Evolutionary conservation across 2,113 vertebrate genomes (phyloP), one percentile per base, ranked within the genome.

Genomic region (Amblyornis subalaris): DNA sequence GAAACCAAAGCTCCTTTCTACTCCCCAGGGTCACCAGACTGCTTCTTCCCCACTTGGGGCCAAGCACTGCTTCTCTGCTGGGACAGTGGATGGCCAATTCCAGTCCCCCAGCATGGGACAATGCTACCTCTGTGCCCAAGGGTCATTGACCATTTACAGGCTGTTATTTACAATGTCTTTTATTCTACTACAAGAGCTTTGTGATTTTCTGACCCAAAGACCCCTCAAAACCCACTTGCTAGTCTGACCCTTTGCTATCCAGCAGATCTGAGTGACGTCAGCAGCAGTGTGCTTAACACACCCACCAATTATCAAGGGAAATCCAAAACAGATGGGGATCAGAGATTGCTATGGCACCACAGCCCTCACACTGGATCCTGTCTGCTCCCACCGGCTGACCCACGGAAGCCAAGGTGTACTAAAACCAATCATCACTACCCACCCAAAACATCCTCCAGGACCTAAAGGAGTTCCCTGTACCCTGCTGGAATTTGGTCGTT

Each of bases 1-100:
- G 45, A 87, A 75, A 81, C 54, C 62, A 92, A 94, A 90, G 74
- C 73, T 84, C n/a, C 73, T 81, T 92, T 93, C 36, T 84, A 6
- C 38, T 93, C 33, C 33, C 31, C 1, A 3, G 53, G 33, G 71
- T 89, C 82, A 94, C 33, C 76, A 85, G 55, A 62, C 65, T 90
- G 73, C 36, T 74, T 47, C 50, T 50, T 48, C 67, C 82, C 60
- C 20, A 24, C 58, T 2, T 36, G 45, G 36, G 42, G 47, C 80
- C 76, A 83, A 86, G 69, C 7, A 3, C 69, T 35, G 54, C 85
- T 72, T 28, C 80, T 78, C 60, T 1, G 42, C 91, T 74, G 36
- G 28, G 55, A 24, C 35, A 10, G 10, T 17, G 26, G 14, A 79
- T 0, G 4, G 75, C 31, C 55, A 57, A 10, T 74, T 84, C 88